Evolutionary conservation across 2,113 vertebrate genomes (phyloP).

Genomic region (Zapornia atra): DNA sequence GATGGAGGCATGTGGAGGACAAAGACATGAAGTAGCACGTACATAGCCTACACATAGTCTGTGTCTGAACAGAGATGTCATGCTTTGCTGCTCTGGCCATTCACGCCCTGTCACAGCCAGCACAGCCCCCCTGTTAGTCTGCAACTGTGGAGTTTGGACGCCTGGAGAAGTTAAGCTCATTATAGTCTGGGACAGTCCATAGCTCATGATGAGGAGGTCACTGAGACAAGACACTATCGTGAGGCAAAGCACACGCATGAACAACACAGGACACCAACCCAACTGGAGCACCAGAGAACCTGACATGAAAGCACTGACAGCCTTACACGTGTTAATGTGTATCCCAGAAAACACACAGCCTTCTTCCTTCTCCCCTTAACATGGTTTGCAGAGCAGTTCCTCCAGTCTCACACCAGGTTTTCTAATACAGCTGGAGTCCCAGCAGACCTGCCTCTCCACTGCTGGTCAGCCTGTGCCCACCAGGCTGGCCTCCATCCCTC

Average conservation of each 20-base stretch:
- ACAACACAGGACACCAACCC: background rate
- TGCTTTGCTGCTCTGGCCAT: no score
- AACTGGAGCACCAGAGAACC: background rate
- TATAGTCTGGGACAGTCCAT: accelerated
- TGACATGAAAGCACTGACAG: background rate
- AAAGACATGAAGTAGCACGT: background rate
- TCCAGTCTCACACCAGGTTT: background rate
- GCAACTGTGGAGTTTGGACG: background rate
- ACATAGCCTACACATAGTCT: background rate
- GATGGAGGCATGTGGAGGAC: accelerated
- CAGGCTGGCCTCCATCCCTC: background rate
- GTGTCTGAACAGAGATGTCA: background rate
- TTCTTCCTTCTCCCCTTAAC: background rate
- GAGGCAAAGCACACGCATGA: background rate
- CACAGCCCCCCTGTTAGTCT: background rate
- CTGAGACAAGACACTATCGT: no score
- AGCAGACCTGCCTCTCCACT: background rate
- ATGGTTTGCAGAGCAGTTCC: no score
- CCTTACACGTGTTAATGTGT: background rate
- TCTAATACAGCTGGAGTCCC: background rate
- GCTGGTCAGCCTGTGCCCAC: accelerated
- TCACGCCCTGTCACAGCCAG: background rate
- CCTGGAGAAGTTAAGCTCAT: background rate
- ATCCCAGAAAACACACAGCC: background rate
- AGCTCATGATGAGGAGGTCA: background rate